Percentiles rank a stretch among this genome's conserved stretches.
These are phyloP conservation scores for Eubasilissa splendida DNA, from an alignment of 2,888 invertebrate species.

Conservation along the genomic window DNA sequence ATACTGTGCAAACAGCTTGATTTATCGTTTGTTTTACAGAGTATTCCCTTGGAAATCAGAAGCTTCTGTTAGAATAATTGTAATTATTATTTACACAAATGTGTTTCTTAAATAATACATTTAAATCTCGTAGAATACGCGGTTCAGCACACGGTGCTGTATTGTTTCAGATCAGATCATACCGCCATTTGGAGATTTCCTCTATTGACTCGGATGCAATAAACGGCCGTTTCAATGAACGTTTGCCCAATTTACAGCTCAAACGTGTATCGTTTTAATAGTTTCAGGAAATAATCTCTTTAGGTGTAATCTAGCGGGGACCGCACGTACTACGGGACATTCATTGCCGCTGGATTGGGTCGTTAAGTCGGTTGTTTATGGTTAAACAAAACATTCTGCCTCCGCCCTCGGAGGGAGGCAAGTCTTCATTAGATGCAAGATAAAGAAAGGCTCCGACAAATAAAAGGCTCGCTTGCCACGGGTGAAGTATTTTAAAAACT, in stretches of 20 bases:
- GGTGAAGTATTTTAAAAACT: slow-evolving; percentile 27
- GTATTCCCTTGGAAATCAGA: too few species aligned
- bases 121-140: too few species aligned
- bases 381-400: slow-evolving; percentile 54
- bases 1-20: too few species aligned
- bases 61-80: too few species aligned
- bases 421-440: slow-evolving; percentile 41
- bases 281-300: slow-evolving; percentile 56
- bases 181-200: slow-evolving; percentile 13
- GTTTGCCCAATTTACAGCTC: slow-evolving; percentile 35
- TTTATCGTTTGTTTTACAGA: too few species aligned
- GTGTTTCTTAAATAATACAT: too few species aligned
- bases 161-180: slow-evolving; percentile 2
- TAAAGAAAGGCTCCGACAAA: slow-evolving; percentile 34
- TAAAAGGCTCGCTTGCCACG: slow-evolving; percentile 27
- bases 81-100: too few species aligned
- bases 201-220: slow-evolving; percentile 26
- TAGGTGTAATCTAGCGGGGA: slow-evolving; percentile 56
- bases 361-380: slow-evolving; percentile 57
- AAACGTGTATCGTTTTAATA: slow-evolving; percentile 36
- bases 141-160: too few species aligned
- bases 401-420: slow-evolving; percentile 37
- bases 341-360: slow-evolving; percentile 55
- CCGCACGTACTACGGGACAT: slow-evolving; percentile 54
- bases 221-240: slow-evolving; percentile 34